Evolutionary conservation across 1,140 invertebrate genomes (phyloP), one percentile per base, ranked within the genome.

Genomic region (Drosophila gunungcola): DNA sequence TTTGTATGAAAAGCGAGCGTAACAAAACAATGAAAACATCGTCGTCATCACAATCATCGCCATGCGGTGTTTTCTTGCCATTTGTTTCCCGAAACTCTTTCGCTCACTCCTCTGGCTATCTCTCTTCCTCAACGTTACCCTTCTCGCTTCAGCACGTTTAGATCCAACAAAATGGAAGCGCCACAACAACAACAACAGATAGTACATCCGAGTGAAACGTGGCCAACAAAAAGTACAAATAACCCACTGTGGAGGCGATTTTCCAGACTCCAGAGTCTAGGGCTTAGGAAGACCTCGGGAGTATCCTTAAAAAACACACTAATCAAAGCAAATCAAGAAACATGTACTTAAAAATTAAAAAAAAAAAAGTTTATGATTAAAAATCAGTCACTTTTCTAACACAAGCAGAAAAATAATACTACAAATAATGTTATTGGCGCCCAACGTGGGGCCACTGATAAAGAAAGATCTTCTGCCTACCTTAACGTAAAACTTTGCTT

Each of bases 11-110:
- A 80, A 76, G 67, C 70, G 68, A 78, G 82, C 68, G 73, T 85
- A 76, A 85, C 75, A 86, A 80, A 86, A 86, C 83, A 86, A 86
- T 86, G 83, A 86, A 86, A 86, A 86, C 82, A 86, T 86, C 75
- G 83, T 86, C 82, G 83, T 88, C 82, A 86, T 88, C 82, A 86
- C 82, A 86, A 86, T 86, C 82, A 88, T 86, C 82, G 82, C 82
- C 82, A 86, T 88, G 82, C 82, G 82, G 82, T 86, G 82, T 85
- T 82, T 78, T 73, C 83, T 88, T 75, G 74, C 78, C 82, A 85
- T 85, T 85, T 85, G 78, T 86, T 84, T 76, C 51, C 46, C 82
- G 49, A 70, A 70, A 70, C 67, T 70, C 67, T 46, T 46, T 41
- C 16, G 41, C 70, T 55, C 56, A 57, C 74, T 69, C 63, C 62